Evolutionary conservation across 1,140 invertebrate genomes (phyloP).

Genomic region (Drosophila ercepeae): DNA sequence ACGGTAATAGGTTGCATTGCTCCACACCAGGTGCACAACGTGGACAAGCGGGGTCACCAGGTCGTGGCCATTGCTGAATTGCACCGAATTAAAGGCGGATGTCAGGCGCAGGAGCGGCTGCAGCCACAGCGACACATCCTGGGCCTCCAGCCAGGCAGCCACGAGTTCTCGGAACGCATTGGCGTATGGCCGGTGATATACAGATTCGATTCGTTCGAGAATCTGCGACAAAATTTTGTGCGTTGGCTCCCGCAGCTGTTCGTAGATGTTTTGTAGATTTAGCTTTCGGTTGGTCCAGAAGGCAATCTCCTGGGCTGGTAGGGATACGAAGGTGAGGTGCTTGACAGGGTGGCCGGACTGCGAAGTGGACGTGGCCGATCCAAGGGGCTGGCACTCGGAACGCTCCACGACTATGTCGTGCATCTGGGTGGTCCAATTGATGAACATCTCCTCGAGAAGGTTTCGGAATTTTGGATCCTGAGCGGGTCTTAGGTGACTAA

Average conservation of each 20-base stretch:
- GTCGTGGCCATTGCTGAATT: slow-evolving; percentile 86
- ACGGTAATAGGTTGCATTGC: slow-evolving; percentile 92
- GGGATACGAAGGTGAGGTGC: slow-evolving; percentile 83
- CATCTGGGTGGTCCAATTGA: slow-evolving; percentile 91
- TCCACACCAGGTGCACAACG: slow-evolving; percentile 93
- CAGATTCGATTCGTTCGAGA: slow-evolving; percentile 89
- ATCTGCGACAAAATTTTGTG: slow-evolving; percentile 92
- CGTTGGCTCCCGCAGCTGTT: slow-evolving; percentile 90
- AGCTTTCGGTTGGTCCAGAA: slow-evolving; percentile 88
- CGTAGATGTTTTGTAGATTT: slow-evolving; percentile 93
- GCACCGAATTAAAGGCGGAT: slow-evolving; percentile 88
- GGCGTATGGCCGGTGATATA: slow-evolving; percentile 89
- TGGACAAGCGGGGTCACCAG: slow-evolving; percentile 89
- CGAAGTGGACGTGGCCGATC: background rate
- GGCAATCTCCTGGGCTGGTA: slow-evolving; percentile 89
- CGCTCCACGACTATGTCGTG: slow-evolving; percentile 86
- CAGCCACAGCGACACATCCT: slow-evolving; percentile 89
- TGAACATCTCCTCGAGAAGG: slow-evolving; percentile 90
- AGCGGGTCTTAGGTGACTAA: slow-evolving; percentile 68
- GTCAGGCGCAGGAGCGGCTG: slow-evolving; percentile 85
- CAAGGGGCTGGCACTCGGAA: slow-evolving; percentile 46
- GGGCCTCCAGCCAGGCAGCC: slow-evolving; percentile 87
- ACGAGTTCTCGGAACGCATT: slow-evolving; percentile 88
- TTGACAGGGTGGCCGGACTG: slow-evolving; percentile 14
- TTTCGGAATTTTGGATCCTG: slow-evolving; percentile 87